Evolutionary conservation across 2,797 vertebrate species (phyloP).

Genomic region (Acridotheres tristis): DNA sequence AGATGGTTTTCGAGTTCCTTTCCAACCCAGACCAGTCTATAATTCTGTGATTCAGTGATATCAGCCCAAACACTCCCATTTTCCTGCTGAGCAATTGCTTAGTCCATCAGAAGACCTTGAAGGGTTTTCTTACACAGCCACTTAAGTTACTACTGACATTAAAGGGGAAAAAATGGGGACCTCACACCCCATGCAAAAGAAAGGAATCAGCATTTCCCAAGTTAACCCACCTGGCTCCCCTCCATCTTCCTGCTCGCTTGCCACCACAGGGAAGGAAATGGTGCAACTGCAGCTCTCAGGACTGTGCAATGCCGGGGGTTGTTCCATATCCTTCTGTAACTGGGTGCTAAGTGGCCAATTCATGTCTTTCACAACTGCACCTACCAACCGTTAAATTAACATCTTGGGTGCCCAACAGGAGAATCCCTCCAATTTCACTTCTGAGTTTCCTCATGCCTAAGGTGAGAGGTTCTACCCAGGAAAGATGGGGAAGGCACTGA

Average conservation of each 20-base stretch:
- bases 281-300: not conserved
- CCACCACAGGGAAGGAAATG: not conserved
- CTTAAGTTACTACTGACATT: not conserved
- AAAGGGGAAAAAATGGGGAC: not conserved
- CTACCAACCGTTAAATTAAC: not conserved
- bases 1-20: not conserved
- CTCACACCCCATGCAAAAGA: fast-evolving
- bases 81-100: not conserved
- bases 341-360: not conserved
- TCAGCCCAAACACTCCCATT: not conserved
- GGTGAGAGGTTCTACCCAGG: not conserved
- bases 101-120: not conserved
- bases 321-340: conserved; percentile 24
- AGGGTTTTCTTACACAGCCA: not conserved
- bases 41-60: not conserved
- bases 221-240: not conserved
- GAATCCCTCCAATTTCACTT: fast-evolving
- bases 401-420: not conserved
- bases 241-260: fast-evolving
- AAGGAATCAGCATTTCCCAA: not conserved
- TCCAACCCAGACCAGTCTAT: not conserved
- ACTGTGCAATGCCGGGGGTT: not conserved
- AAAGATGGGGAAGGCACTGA: not conserved
- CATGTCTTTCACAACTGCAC: not conserved
- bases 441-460: not conserved